Percentiles rank a stretch among this genome's conserved stretches.
Conservation (phyloP, 1,140 invertebrate species). For the Drosophila ercepeae region DNA sequence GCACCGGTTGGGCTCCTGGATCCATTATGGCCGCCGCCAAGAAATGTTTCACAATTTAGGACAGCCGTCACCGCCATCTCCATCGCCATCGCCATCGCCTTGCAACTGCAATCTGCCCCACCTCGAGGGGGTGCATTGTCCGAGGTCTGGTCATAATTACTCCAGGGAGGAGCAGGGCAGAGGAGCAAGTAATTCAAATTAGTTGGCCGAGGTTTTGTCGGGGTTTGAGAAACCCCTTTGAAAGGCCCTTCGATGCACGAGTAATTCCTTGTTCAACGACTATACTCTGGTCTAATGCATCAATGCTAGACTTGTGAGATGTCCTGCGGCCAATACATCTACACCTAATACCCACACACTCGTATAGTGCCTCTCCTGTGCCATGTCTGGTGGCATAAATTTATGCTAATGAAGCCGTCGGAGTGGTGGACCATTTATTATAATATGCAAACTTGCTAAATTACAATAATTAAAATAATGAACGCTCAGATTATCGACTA, state of each 20-base stretch:
- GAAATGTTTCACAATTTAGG: constrained; percentile 80
- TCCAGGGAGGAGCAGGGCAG: constrained; percentile 5
- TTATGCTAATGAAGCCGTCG: constrained; percentile 56
- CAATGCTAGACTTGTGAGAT: constrained; percentile 30
- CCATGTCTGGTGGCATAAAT: constrained; percentile 49
- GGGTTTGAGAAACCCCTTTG: constrained; percentile 3
- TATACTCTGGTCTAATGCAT: constrained; percentile 37
- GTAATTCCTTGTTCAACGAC: constrained; percentile 37
- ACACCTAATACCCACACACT: constrained; percentile 1
- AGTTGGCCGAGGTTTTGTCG: constrained; percentile 44
- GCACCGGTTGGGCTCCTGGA: constrained; percentile 35
- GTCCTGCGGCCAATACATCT: constrained; percentile 21
- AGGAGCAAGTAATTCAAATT: constrained; percentile 73
- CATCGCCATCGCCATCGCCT: neutral
- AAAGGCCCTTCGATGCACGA: constrained; percentile 13
- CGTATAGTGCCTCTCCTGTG: neutral
- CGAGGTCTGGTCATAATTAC: constrained; percentile 64
- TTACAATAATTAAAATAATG: constrained; percentile 83
- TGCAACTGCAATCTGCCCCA: neutral
- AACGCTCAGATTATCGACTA: constrained; percentile 73
- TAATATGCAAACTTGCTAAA: constrained; percentile 78
- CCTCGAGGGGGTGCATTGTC: constrained; percentile 23
- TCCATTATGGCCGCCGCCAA: constrained; percentile 48
- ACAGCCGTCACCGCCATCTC: constrained; percentile 51
- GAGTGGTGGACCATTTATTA: constrained; percentile 72